Conservation (phyloP, 2,797 vertebrate species). For the Microctenopoma steveboyesi region DNA sequence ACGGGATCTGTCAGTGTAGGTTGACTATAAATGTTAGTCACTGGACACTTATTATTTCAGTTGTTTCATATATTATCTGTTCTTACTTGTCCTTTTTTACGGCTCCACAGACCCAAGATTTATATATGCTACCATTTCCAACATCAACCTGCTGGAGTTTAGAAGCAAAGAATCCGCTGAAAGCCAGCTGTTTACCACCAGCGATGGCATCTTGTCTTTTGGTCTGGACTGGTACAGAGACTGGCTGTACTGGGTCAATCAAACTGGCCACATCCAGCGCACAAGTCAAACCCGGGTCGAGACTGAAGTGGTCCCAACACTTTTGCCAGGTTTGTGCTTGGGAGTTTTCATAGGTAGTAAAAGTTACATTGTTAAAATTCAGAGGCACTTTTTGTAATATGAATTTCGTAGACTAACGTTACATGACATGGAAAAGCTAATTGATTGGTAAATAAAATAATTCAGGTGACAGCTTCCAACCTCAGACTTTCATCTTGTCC, state of each 20-base stretch:
- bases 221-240: constrained; percentile 89
- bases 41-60: background rate
- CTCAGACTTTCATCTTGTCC: background rate
- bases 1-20: constrained; percentile 86
- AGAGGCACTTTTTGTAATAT: background rate
- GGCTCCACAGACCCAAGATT: constrained; percentile 81
- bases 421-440: background rate
- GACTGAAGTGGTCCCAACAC: constrained; percentile 77
- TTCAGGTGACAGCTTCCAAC: background rate
- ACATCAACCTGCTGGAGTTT: constrained; percentile 82
- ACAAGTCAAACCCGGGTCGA: constrained; percentile 64
- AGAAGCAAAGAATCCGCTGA: constrained; percentile 58
- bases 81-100: background rate
- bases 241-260: constrained; percentile 87
- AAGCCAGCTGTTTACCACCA: constrained; percentile 75
- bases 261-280: constrained; percentile 81
- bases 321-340: constrained; percentile 80
- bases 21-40: constrained; percentile 10
- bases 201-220: constrained; percentile 81
- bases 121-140: constrained; percentile 73
- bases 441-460: no score
- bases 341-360: background rate
- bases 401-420: background rate
- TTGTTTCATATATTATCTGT: no score
- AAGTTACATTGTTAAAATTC: background rate